Evolutionary conservation across 2,797 vertebrate genomes (phyloP), one percentile per base, ranked within the genome.

Genomic region (Scomberomorus guttatus): DNA sequence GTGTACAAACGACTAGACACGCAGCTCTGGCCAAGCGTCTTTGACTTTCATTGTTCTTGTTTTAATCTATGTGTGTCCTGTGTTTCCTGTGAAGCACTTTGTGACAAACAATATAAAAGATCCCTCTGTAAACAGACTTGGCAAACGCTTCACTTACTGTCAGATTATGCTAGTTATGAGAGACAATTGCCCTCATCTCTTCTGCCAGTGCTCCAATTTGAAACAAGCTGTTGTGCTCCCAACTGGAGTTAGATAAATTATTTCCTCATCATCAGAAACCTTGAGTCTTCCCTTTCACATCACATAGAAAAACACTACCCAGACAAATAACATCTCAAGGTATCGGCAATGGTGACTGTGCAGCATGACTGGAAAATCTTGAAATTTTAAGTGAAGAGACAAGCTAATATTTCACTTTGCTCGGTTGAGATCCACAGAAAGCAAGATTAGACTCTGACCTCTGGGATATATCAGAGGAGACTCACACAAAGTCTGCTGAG

Each of bases 141-240:
- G 37, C 54, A 37, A 44, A 80, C 57, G 4, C 65, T 46, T 70
- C 48, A 58, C 50, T 75, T n/a, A 46, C 52, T 62, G 27, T 74
- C 15, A 8, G 27, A 61, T 84, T 78, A 67, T 61, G 44, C 20
- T 62, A 77, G 76, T 80, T 72, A 64, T 42, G 22, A 55, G 64
- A 50, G 57, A 64, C 32, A 29, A 64, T 37, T 57, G 79, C 34
- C 65, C 55, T 72, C 34, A 73, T 69, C 61, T 65, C 37, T 42
- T 39, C 56, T 58, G 48, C 12, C 65, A 62, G 20, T 18, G 39
- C 22, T 64, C 50, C 44, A 57, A 57, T 60, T 57, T 48, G 55
- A 81, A 69, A 60, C 27, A 64, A 61, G 63, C 18, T 2, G 13
- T 70, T 50, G 48, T 48, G 58, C 42, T 67, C n/a, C 37, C 57